A percentile compares a stretch with the other conserved stretches of the same genome.
Conservation (phyloP, 2,888 invertebrate genomes). For the Phortica okadai region DNA sequence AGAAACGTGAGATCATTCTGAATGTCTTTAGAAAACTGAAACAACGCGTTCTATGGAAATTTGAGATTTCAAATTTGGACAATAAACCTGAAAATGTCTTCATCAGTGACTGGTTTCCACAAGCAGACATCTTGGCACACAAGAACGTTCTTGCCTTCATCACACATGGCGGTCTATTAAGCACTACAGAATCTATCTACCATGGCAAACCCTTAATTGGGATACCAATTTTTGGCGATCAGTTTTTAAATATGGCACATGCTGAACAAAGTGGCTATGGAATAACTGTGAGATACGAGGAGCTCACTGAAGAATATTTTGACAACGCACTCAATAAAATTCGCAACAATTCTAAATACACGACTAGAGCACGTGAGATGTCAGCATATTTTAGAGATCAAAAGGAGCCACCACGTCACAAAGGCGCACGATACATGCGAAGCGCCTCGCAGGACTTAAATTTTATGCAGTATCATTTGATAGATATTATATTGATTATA, state of each 20-base stretch:
- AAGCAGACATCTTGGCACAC: slow-evolving; percentile 77
- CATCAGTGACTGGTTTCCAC: slow-evolving; percentile 77
- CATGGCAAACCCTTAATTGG: slow-evolving; percentile 78
- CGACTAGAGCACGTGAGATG: slow-evolving; percentile 53
- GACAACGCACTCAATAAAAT: slow-evolving; percentile 59
- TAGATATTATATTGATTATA: slow-evolving; percentile 59
- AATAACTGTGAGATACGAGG: slow-evolving; percentile 67
- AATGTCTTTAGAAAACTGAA: slow-evolving; percentile 65
- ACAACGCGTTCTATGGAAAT: slow-evolving; percentile 77
- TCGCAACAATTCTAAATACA: slow-evolving; percentile 55
- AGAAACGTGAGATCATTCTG: slow-evolving; percentile 64
- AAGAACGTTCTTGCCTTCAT: slow-evolving; percentile 77
- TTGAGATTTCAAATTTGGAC: slow-evolving; percentile 69
- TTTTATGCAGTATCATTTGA: slow-evolving; percentile 71
- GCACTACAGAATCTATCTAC: slow-evolving; percentile 77
- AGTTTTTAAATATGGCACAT: slow-evolving; percentile 77
- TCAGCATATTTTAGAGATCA: slow-evolving; percentile 71
- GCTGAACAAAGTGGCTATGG: slow-evolving; percentile 76
- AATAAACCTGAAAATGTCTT: slow-evolving; percentile 72
- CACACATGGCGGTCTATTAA: slow-evolving; percentile 78
- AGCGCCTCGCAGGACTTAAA: slow-evolving; percentile 71
- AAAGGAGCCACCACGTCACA: slow-evolving; percentile 65
- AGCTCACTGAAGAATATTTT: slow-evolving; percentile 70
- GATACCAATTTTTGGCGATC: slow-evolving; percentile 78
- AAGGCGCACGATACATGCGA: slow-evolving; percentile 70